Conservation (phyloP, 2,888 invertebrate genomes). For the Panzeria rudis region DNA sequence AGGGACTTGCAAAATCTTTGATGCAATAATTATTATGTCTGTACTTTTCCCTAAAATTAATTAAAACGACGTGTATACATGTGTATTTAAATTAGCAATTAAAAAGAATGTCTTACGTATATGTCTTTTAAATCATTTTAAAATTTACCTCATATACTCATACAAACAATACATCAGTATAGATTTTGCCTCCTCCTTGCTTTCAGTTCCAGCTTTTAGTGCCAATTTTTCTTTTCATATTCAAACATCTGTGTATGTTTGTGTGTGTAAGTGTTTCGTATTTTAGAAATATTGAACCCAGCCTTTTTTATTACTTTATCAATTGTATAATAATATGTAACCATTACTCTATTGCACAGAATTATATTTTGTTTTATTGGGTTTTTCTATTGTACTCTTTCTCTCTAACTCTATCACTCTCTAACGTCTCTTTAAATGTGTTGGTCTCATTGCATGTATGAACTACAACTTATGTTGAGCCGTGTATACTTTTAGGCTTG, state of each 20-base stretch:
- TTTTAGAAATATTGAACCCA: constrained; percentile 63
- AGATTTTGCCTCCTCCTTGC: not conserved
- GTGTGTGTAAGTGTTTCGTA: not conserved
- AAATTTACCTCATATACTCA: not conserved
- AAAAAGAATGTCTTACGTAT: not conserved
- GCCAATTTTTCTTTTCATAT: constrained; percentile 27
- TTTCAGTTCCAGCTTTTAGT: not conserved
- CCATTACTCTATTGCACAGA: constrained; percentile 50
- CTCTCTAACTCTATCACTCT: constrained; percentile 22
- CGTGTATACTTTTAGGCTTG: constrained; percentile 67
- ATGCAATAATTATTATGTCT: rapidly evolving
- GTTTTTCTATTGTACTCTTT: constrained; percentile 16
- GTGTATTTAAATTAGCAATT: not conserved
- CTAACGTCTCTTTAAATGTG: not conserved
- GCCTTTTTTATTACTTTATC: constrained; percentile 70
- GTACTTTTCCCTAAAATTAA: not conserved
- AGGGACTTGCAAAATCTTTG: not conserved
- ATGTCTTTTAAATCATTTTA: not conserved
- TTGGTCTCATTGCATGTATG: not conserved
- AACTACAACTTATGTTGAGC: constrained; percentile 6
- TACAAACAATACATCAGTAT: not conserved
- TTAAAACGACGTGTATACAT: too few relatives aligned
- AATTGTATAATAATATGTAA: constrained; percentile 68
- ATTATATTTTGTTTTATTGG: constrained; percentile 49
- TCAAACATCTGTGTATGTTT: not conserved